phyloP scores from a whole-genome alignment of 2,888 invertebrate genomes.

The Adelognathus sp. region DNA sequence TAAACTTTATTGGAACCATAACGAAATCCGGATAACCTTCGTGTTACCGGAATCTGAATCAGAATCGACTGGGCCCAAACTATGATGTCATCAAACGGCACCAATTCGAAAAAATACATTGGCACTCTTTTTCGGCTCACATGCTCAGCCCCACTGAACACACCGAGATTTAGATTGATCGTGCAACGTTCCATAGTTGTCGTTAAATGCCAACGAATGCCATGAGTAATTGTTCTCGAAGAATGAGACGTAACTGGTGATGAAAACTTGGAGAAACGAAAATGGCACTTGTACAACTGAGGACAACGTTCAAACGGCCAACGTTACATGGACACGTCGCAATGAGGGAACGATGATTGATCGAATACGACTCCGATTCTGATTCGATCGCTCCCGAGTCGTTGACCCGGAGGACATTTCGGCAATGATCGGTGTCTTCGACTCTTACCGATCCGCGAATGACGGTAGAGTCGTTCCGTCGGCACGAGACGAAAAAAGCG shows the following conservation, averaged over 20 bases:
- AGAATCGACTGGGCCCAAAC: not conserved
- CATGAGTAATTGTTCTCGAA: not conserved
- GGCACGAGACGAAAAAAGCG: conserved; percentile 39
- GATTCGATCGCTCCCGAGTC: conserved; percentile 41
- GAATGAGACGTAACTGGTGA: not conserved
- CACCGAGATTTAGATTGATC: not conserved
- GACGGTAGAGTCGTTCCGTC: conserved; percentile 44
- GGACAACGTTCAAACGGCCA: not conserved
- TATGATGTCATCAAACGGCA: not conserved
- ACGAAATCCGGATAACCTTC: not conserved
- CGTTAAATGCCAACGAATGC: not conserved
- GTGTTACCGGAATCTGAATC: not conserved
- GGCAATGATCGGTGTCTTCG: conserved; percentile 34
- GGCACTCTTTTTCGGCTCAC: not conserved
- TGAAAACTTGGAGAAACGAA: not conserved
- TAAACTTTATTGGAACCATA: not conserved
- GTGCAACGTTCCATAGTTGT: not conserved
- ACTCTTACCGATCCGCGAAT: conserved; percentile 52
- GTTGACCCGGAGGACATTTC: conserved; percentile 50
- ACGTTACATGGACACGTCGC: conserved; percentile 17
- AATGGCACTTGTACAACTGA: not conserved
- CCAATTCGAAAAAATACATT: not conserved
- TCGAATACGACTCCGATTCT: conserved; percentile 41
- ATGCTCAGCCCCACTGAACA: not conserved
- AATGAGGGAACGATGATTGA: conserved; percentile 49